These are phyloP conservation scores for Pristionchus japonicus DNA, from an alignment of 2,888 invertebrate genomes.

Conservation along the genomic window DNA sequence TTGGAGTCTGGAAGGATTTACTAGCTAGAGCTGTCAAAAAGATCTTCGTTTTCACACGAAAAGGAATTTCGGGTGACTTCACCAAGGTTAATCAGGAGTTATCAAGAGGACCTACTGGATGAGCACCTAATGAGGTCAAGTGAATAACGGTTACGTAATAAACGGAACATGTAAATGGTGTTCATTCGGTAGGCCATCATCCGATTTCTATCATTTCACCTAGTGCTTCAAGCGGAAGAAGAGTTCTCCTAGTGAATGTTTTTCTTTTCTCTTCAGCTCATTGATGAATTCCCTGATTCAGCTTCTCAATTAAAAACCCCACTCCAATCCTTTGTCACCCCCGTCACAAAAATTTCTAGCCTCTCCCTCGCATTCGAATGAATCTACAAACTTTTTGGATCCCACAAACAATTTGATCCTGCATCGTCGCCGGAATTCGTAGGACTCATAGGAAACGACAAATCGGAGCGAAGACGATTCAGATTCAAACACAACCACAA, in stretches of 20 bases:
- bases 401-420: slow-evolving; percentile 23
- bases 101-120: not conserved
- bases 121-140: not conserved
- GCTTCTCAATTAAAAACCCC: not conserved
- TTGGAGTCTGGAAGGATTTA: too few relatives aligned
- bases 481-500: not conserved
- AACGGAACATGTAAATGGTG: too few relatives aligned
- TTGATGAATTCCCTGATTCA: too few relatives aligned
- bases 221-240: too few relatives aligned
- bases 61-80: too few relatives aligned
- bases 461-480: not conserved
- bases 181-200: too few relatives aligned
- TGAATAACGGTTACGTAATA: too few relatives aligned
- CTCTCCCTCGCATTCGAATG: not conserved
- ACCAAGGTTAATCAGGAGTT: too few relatives aligned
- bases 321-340: not conserved
- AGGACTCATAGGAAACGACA: slow-evolving; percentile 23
- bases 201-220: too few relatives aligned
- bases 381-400: slow-evolving; percentile 35
- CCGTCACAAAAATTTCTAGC: not conserved
- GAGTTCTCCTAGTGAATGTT: not conserved
- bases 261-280: not conserved
- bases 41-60: too few relatives aligned
- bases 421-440: not conserved
- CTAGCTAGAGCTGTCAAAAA: too few relatives aligned